Evolutionary conservation across 92 coral and sea anemone species (phyloP).

Genomic region (Phenganax stokvisi): DNA sequence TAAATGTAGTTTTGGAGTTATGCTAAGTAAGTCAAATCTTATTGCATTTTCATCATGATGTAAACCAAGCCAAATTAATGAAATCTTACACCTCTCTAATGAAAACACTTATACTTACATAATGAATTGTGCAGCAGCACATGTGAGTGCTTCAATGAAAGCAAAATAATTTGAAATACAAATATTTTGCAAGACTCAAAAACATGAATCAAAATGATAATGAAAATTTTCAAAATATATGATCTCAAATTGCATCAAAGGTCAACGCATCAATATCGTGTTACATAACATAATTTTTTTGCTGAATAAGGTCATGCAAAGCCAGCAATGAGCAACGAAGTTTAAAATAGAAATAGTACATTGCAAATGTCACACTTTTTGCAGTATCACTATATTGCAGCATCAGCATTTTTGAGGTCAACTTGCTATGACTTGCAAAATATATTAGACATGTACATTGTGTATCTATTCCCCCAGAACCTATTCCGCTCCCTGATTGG

Average conservation of each 20-base stretch:
- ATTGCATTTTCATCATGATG: too few species aligned
- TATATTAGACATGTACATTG: neutral
- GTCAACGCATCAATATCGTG: neutral
- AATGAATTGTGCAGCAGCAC: too few species aligned
- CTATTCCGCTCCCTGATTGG: neutral
- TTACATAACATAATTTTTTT: neutral
- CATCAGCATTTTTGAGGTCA: conserved; percentile 25
- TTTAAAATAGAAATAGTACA: neutral
- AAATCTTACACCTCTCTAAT: too few species aligned
- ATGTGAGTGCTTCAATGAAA: too few species aligned
- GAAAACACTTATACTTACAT: too few species aligned
- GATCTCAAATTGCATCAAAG: neutral
- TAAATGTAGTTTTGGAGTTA: too few species aligned
- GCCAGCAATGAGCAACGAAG: too few species aligned
- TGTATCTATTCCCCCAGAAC: neutral
- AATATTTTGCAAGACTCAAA: neutral
- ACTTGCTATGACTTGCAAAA: conserved; percentile 15
- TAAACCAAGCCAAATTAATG: too few species aligned
- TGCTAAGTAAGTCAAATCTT: too few species aligned
- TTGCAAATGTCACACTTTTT: neutral
- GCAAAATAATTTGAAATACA: neutral
- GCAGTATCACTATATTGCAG: neutral
- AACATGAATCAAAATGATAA: neutral
- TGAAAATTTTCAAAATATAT: neutral
- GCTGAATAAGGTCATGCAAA: neutral